Evolutionary conservation across 2,113 vertebrate species (phyloP).

Genomic region (Spea bombifrons): DNA sequence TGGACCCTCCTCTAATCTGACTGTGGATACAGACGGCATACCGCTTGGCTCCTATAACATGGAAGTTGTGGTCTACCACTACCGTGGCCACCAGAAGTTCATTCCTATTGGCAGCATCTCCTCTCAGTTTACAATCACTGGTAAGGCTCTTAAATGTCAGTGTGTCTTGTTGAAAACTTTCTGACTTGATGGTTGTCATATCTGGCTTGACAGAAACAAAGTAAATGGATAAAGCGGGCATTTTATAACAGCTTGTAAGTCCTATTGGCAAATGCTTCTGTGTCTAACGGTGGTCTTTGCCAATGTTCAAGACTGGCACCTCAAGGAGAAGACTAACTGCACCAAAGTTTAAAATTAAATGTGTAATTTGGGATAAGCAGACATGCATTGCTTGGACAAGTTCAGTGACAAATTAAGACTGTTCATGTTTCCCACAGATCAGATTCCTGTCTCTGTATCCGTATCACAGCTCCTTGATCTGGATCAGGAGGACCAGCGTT

Average conservation of each 20-base stretch:
- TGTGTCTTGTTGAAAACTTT: too few relatives aligned
- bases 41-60: slow-evolving; percentile 83
- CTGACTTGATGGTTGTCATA: too few relatives aligned
- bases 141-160: slow-evolving; percentile 58
- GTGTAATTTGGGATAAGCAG: too few relatives aligned
- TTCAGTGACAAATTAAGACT: not conserved
- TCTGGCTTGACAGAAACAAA: too few relatives aligned
- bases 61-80: slow-evolving; percentile 88
- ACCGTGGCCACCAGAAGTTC: slow-evolving; percentile 75
- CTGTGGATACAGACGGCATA: slow-evolving; percentile 72
- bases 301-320: too few relatives aligned
- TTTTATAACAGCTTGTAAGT: too few relatives aligned
- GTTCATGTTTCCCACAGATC: slow-evolving; percentile 68
- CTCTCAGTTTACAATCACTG: slow-evolving; percentile 81
- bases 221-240: too few relatives aligned
- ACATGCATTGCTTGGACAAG: too few relatives aligned
- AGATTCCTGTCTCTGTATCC: slow-evolving; percentile 80
- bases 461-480: slow-evolving; percentile 75
- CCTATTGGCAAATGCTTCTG: too few relatives aligned
- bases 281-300: too few relatives aligned
- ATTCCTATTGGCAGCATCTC: slow-evolving; percentile 78
- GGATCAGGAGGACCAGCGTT: slow-evolving; percentile 66
- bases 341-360: not conserved
- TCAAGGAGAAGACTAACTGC: too few relatives aligned
- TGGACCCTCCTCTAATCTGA: slow-evolving; percentile 76